These are phyloP conservation scores for Tapirus indicus DNA, from an alignment of 2,797 vertebrate genomes.

Conservation along the genomic window DNA sequence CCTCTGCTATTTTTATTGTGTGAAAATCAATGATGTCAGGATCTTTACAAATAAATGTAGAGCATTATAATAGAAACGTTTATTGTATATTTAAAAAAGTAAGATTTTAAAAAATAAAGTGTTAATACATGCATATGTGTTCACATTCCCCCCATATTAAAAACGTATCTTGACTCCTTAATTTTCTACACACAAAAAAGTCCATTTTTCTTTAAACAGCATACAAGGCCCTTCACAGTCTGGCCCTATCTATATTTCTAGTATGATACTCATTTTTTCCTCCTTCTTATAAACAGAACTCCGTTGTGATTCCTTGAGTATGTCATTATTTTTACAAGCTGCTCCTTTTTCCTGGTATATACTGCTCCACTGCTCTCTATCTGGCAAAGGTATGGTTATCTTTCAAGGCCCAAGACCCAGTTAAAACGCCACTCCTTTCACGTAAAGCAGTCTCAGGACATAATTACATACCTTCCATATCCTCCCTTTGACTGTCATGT, in stretches of 20 bases:
- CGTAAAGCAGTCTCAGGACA: background rate
- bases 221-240: fast-evolving
- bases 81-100: background rate
- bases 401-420: too few relatives aligned
- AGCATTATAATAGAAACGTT: background rate
- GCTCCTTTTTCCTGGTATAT: background rate
- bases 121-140: background rate
- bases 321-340: background rate
- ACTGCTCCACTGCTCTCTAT: background rate
- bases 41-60: background rate
- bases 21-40: background rate
- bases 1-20: background rate
- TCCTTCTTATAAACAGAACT: background rate
- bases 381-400: background rate
- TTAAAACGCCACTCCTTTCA: background rate
- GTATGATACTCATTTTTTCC: background rate
- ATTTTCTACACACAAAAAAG: background rate
- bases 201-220: background rate
- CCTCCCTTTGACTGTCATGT: fast-evolving
- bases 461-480: background rate
- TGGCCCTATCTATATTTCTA: background rate
- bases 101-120: background rate
- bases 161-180: background rate
- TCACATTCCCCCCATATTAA: background rate
- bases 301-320: background rate